Evolutionary conservation across 1,140 invertebrate species (phyloP).

Genomic region (Heliconius nattereri): DNA sequence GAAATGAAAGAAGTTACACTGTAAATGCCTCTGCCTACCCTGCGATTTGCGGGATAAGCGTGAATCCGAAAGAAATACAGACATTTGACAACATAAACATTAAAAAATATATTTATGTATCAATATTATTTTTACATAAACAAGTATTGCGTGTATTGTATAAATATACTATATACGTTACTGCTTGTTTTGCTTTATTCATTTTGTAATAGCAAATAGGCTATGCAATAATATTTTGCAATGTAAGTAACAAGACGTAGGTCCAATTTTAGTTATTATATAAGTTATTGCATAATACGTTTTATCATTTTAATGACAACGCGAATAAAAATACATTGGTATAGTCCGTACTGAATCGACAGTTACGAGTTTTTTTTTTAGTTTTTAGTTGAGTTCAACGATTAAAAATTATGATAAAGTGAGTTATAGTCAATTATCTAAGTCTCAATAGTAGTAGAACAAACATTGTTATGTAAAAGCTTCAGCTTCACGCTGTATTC

Average conservation of each 20-base stretch:
- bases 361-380: neutral
- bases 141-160: neutral
- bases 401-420: neutral
- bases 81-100: neutral
- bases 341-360: neutral
- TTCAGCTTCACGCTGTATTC: no score
- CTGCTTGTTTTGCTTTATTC: neutral
- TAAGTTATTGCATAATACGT: conserved; percentile 19
- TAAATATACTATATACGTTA: neutral
- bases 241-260: conserved; percentile 21
- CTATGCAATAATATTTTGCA: conserved; percentile 27
- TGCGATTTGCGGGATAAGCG: no score
- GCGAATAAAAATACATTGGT: conserved; percentile 4
- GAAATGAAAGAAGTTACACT: no score
- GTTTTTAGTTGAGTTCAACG: neutral
- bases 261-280: conserved; percentile 28
- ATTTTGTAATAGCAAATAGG: conserved; percentile 9
- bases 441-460: neutral
- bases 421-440: neutral
- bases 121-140: neutral
- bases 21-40: no score
- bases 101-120: neutral
- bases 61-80: no score
- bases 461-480: neutral
- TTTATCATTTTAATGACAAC: conserved; percentile 5